Evolutionary conservation across 2,113 vertebrate genomes (phyloP).

Genomic region (Nesogale talazaci): DNA sequence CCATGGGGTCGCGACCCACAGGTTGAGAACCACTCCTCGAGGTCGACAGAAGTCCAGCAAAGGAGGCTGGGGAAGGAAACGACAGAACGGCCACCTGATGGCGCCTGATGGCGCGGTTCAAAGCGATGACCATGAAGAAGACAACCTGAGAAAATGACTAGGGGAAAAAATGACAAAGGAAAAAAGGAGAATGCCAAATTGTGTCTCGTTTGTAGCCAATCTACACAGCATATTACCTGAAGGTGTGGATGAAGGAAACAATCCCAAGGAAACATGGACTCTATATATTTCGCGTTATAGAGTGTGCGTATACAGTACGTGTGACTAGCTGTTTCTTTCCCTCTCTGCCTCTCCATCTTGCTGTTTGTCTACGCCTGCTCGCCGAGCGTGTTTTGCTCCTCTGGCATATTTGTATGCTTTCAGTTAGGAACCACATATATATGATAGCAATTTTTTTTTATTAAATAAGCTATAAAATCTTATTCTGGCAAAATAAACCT

Average conservation of each 20-base stretch:
- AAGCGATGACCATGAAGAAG: background rate
- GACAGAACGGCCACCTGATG: background rate
- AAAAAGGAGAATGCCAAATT: background rate
- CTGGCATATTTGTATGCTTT: too few relatives aligned
- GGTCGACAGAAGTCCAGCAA: too few relatives aligned
- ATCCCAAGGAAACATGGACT: background rate
- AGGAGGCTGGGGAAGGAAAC: background rate
- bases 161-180: background rate
- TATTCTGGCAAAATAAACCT: too few relatives aligned
- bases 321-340: background rate
- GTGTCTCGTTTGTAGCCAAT: background rate
- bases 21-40: too few relatives aligned
- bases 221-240: accelerated
- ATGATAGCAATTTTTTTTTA: too few relatives aligned
- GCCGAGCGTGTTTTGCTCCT: too few relatives aligned
- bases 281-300: background rate
- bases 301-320: too few relatives aligned
- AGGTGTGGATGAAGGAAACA: background rate
- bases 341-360: too few relatives aligned
- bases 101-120: background rate
- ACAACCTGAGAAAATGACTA: background rate
- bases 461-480: too few relatives aligned
- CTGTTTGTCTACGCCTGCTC: too few relatives aligned
- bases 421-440: too few relatives aligned
- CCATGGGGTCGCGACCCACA: too few relatives aligned